Evolutionary conservation across 2,888 invertebrate genomes (phyloP).

Genomic region (Tupiocoris notatus): DNA sequence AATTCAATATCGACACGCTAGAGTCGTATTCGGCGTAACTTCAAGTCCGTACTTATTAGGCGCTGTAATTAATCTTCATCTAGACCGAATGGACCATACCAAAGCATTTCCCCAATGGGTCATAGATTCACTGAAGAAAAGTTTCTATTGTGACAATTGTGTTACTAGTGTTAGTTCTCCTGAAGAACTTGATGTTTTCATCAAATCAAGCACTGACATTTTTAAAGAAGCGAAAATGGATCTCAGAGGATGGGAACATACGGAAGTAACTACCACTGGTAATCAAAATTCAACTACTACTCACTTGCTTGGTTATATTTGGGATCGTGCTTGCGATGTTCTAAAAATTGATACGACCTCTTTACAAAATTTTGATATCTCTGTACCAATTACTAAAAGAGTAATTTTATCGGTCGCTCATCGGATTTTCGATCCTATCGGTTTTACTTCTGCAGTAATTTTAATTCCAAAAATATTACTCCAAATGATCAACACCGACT

Average conservation of each 20-base stretch:
- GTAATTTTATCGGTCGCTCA: not conserved
- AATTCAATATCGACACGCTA: constrained; percentile 25
- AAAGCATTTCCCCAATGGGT: not conserved
- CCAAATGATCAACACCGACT: not conserved
- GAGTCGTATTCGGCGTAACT: constrained; percentile 42
- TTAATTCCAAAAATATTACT: not conserved
- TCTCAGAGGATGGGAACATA: not conserved
- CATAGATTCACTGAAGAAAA: not conserved
- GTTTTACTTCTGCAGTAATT: not conserved
- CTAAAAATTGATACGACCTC: not conserved
- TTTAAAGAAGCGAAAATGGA: constrained; percentile 1
- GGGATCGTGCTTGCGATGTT: not conserved
- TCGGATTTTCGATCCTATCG: constrained; percentile 1
- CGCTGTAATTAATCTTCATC: constrained; percentile 28
- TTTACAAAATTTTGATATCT: not conserved
- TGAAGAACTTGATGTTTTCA: not conserved
- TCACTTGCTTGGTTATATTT: not conserved
- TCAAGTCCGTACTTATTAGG: constrained; percentile 42
- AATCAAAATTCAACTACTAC: not conserved
- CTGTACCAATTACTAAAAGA: not conserved
- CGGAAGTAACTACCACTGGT: not conserved
- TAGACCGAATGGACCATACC: not conserved
- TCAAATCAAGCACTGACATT: not conserved
- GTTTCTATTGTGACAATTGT: constrained; percentile 9
- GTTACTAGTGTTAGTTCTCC: not conserved